A percentile compares a stretch with the other conserved stretches of the same genome.
These are phyloP conservation scores for Hippocampus mohnikei DNA, from an alignment of 2,113 vertebrate genomes.

Conservation along the genomic window DNA sequence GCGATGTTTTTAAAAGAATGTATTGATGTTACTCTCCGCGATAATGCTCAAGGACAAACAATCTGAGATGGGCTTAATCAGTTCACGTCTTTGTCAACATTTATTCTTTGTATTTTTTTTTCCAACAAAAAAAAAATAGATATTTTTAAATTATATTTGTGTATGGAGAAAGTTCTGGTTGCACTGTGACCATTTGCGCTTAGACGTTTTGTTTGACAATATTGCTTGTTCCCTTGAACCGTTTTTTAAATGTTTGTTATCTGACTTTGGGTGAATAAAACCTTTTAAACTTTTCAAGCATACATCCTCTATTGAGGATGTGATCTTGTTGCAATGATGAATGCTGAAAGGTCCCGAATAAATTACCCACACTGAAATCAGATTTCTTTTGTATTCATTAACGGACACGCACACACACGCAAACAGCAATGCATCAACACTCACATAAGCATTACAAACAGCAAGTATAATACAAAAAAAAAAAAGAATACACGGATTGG, in stretches of 20 bases:
- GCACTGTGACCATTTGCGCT: conserved; percentile 26
- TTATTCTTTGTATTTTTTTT: conserved; percentile 22
- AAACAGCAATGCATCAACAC: conserved; percentile 13
- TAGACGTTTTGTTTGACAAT: conserved; percentile 15
- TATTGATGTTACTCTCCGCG: conserved; percentile 44
- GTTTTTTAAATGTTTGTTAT: conserved; percentile 30
- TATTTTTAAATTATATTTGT: conserved; percentile 25
- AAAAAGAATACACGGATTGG: conserved; percentile 54
- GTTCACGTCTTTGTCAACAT: conserved; percentile 26
- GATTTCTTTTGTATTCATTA: conserved; percentile 40
- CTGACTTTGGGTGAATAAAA: conserved; percentile 36
- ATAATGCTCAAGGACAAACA: conserved; percentile 56
- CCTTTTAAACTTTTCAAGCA: conserved; percentile 48
- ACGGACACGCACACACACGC: conserved; percentile 6
- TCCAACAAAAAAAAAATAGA: background rate
- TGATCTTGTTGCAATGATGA: conserved; percentile 49
- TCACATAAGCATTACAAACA: conserved; percentile 45
- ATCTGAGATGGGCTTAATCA: conserved; percentile 48
- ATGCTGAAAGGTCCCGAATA: conserved; percentile 48
- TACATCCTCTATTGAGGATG: conserved; percentile 45
- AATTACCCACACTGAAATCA: conserved; percentile 46
- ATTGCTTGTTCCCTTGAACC: conserved; percentile 34
- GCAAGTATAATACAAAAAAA: conserved; percentile 1
- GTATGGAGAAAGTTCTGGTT: conserved; percentile 14
- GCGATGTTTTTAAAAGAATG: conserved; percentile 44